phyloP scores from a whole-genome alignment of 2,797 vertebrate genomes.

The Fistularia commersonii region DNA sequence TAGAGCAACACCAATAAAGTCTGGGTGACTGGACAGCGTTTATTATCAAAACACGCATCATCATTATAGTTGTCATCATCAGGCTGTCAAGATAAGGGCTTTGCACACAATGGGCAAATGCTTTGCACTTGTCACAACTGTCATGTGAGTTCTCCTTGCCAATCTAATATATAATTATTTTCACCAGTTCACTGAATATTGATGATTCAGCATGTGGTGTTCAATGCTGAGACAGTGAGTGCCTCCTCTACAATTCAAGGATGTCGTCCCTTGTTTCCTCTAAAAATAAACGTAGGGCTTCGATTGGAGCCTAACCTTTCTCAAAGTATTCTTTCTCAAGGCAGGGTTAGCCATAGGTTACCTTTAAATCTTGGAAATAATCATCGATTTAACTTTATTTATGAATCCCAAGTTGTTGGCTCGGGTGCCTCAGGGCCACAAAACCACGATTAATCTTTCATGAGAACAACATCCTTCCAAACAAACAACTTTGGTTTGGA shows the following conservation, averaged over 20 bases:
- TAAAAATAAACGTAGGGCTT: slow-evolving; percentile 36
- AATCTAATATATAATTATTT: slow-evolving; percentile 41
- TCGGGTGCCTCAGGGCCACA: slow-evolving; percentile 69
- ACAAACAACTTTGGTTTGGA: slow-evolving; percentile 55
- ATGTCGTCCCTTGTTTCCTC: slow-evolving; percentile 18
- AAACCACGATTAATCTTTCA: slow-evolving; percentile 75
- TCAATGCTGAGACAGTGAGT: slow-evolving; percentile 20
- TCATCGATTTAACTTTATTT: slow-evolving; percentile 80
- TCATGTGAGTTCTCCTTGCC: slow-evolving; percentile 37
- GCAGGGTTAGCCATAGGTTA: slow-evolving; percentile 66
- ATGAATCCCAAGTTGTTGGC: slow-evolving; percentile 70
- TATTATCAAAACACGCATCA: slow-evolving; percentile 45
- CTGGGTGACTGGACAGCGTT: slow-evolving; percentile 10
- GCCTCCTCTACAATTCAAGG: slow-evolving; percentile 12
- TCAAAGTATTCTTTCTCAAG: slow-evolving; percentile 55
- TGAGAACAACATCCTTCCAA: slow-evolving; percentile 62
- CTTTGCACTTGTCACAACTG: slow-evolving; percentile 44
- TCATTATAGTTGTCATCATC: slow-evolving; percentile 13
- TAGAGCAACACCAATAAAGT: slow-evolving; percentile 2
- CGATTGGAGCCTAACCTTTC: slow-evolving; percentile 72
- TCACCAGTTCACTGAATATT: slow-evolving; percentile 48
- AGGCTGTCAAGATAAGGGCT: slow-evolving; percentile 35
- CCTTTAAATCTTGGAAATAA: slow-evolving; percentile 70
- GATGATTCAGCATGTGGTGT: slow-evolving; percentile 43
- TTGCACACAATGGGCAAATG: slow-evolving; percentile 41